These are phyloP conservation scores for Eutrigla gurnardus DNA, from an alignment of 2,797 vertebrate genomes.

Conservation along the genomic window DNA sequence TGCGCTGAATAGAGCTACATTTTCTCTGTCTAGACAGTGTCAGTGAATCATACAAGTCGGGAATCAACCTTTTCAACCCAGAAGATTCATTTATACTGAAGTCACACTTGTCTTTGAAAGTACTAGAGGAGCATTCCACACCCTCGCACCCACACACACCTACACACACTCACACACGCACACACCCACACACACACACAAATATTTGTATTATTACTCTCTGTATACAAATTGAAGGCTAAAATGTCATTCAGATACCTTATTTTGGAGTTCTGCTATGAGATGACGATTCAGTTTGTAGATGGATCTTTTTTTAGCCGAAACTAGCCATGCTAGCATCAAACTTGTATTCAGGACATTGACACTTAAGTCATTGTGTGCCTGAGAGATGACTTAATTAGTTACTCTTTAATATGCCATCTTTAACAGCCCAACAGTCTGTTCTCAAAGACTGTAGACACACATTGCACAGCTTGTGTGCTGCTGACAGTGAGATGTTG, in stretches of 20 bases:
- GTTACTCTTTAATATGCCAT: slow-evolving; percentile 12
- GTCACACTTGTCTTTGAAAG: slow-evolving; percentile 39
- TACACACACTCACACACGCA: not conserved
- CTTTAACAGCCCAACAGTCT: slow-evolving; percentile 21
- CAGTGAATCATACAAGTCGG: slow-evolving; percentile 52
- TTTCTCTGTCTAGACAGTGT: slow-evolving; percentile 64
- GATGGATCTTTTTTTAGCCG: not conserved
- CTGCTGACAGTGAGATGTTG: slow-evolving; percentile 34
- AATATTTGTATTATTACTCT: slow-evolving; percentile 24
- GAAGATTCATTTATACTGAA: slow-evolving; percentile 49
- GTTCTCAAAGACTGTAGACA: slow-evolving; percentile 22
- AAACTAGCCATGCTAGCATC: not conserved
- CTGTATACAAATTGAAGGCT: slow-evolving; percentile 13
- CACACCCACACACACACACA: not conserved
- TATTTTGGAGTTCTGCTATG: not conserved
- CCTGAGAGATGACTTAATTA: slow-evolving; percentile 27
- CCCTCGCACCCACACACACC: not conserved
- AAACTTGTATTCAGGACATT: slow-evolving; percentile 8
- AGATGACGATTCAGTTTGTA: not conserved
- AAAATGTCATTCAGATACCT: slow-evolving; percentile 11
- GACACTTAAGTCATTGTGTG: slow-evolving; percentile 8
- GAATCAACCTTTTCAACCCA: slow-evolving; percentile 58
- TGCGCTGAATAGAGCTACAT: slow-evolving; percentile 44
- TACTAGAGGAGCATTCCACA: slow-evolving; percentile 14
- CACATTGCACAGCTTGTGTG: slow-evolving; percentile 15